These are phyloP conservation scores for Caenorhabditis brenneri DNA, from an alignment of 1,140 invertebrate genomes.

Conservation along the genomic window DNA sequence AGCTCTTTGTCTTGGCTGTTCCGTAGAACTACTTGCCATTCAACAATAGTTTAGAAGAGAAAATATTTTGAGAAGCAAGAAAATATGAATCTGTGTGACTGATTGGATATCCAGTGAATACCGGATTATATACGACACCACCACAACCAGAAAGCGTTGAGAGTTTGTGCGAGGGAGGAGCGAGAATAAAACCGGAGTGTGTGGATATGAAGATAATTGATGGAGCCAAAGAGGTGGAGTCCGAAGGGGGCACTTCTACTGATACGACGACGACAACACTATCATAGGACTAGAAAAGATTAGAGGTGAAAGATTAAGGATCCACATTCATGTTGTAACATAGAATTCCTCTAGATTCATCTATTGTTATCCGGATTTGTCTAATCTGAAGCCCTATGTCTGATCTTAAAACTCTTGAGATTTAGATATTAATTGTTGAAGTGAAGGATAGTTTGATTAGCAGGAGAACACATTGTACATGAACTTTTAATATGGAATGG, in stretches of 20 bases:
- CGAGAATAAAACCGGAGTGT: too few relatives aligned
- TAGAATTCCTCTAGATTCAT: too few relatives aligned
- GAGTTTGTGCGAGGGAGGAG: conserved; percentile 8
- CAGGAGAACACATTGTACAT: too few relatives aligned
- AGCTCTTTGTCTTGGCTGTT: neutral
- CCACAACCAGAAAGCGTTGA: neutral
- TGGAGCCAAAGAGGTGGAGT: conserved; percentile 13
- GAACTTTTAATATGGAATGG: too few relatives aligned
- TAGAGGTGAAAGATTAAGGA: neutral
- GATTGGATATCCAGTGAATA: conserved; percentile 13
- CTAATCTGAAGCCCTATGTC: neutral
- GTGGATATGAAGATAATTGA: neutral
- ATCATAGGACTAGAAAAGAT: neutral
- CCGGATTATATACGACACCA: neutral
- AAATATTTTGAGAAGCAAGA: too few relatives aligned
- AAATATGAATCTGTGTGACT: neutral
- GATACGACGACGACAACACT: neutral
- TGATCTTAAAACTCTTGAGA: neutral
- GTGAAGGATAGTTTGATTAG: too few relatives aligned
- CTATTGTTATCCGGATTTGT: neutral
- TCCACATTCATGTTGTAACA: neutral
- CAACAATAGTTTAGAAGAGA: neutral
- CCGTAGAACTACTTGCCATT: neutral
- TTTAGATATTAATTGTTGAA: too few relatives aligned
- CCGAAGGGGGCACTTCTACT: neutral